phyloP scores from a whole-genome alignment of 1,140 invertebrate species.

The Capitella teleta region DNA sequence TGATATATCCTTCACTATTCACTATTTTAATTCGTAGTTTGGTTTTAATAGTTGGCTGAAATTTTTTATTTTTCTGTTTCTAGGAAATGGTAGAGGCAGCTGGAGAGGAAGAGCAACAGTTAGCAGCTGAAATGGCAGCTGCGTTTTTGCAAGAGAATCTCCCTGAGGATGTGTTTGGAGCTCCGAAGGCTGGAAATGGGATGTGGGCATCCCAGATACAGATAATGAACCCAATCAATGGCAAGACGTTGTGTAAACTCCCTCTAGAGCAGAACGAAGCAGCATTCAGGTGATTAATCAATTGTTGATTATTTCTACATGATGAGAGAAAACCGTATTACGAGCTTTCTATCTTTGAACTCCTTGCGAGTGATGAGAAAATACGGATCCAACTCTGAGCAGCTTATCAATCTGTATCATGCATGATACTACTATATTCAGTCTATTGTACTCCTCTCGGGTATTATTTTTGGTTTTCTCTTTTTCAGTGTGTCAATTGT shows the following conservation, averaged over 20 bases:
- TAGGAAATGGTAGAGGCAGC: slow-evolving; percentile 92
- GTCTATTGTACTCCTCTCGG: too few relatives aligned
- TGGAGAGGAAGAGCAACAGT: slow-evolving; percentile 84
- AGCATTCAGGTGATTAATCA: slow-evolving; percentile 64
- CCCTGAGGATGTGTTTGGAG: slow-evolving; percentile 88
- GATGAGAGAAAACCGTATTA: too few relatives aligned
- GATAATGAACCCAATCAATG: slow-evolving; percentile 77
- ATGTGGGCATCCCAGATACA: slow-evolving; percentile 94
- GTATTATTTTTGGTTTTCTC: slow-evolving; percentile 11
- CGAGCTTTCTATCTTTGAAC: too few relatives aligned
- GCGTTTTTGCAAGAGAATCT: slow-evolving; percentile 90
- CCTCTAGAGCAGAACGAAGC: slow-evolving; percentile 93
- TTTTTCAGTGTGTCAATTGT: slow-evolving; percentile 55
- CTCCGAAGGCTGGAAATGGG: slow-evolving; percentile 87
- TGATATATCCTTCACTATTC: too few relatives aligned
- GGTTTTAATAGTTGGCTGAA: not conserved
- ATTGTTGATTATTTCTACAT: too few relatives aligned
- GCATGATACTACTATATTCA: too few relatives aligned
- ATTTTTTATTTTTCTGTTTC: not conserved
- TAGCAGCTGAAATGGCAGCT: slow-evolving; percentile 93
- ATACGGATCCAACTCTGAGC: too few relatives aligned
- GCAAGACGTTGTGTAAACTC: slow-evolving; percentile 67
- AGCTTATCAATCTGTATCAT: too few relatives aligned
- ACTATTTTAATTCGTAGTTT: not conserved
- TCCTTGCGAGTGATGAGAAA: too few relatives aligned